phyloP scores from a whole-genome alignment of 2,888 invertebrate species.

The Phoronis australis region DNA sequence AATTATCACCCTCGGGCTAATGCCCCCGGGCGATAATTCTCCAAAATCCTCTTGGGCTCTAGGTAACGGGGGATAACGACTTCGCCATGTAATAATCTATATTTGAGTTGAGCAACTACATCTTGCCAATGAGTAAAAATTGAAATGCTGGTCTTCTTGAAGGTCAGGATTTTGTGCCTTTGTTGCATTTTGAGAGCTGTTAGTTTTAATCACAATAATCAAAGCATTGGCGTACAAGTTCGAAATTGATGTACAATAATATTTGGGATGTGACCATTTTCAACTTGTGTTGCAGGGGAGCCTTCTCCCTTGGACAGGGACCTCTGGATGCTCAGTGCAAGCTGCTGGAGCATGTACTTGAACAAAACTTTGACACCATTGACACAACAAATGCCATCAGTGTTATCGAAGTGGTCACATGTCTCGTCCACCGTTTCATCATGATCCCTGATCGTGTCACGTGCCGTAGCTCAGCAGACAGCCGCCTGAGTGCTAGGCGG shows the following conservation, averaged over 20 bases:
- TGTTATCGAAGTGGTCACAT: constrained; percentile 66
- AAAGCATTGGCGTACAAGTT: too few relatives aligned
- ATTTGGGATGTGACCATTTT: background rate
- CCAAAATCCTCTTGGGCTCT: too few relatives aligned
- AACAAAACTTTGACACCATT: constrained; percentile 64
- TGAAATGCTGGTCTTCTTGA: too few relatives aligned
- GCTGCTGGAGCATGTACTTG: constrained; percentile 64
- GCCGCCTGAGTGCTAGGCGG: constrained; percentile 55
- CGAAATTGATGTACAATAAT: background rate
- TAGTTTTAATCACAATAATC: too few relatives aligned
- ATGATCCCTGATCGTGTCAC: constrained; percentile 39
- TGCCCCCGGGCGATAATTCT: too few relatives aligned
- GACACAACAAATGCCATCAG: constrained; percentile 69
- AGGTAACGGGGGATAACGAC: too few relatives aligned
- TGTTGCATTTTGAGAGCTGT: background rate
- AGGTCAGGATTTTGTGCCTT: background rate
- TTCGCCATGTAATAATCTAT: too few relatives aligned
- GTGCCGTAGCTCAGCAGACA: constrained; percentile 52
- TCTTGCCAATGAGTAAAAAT: too few relatives aligned
- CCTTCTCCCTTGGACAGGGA: constrained; percentile 50
- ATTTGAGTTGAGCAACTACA: too few relatives aligned
- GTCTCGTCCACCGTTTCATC: constrained; percentile 43
- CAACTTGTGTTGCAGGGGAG: constrained; percentile 51
- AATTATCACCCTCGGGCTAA: too few relatives aligned
- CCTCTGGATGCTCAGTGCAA: constrained; percentile 73